A percentile compares a stretch with the other conserved stretches of the same genome.
Evolutionary conservation across 2,797 vertebrate genomes (phyloP).

Genomic region (Pantherophis vulpinus): DNA sequence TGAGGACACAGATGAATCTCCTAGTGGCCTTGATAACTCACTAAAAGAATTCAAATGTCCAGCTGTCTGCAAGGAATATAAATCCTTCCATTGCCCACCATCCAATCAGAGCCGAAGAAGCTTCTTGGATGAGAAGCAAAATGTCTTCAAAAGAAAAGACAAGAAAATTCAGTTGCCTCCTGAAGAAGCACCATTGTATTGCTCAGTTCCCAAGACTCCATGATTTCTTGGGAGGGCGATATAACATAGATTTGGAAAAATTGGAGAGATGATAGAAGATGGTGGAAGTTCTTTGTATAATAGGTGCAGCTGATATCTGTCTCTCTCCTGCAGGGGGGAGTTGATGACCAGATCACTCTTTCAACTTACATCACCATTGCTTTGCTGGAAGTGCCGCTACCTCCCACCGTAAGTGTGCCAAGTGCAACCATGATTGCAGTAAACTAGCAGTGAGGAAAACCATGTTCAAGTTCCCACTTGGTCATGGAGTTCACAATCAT

Average conservation of each 20-base stretch:
- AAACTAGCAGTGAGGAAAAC: background rate
- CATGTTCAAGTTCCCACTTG: background rate
- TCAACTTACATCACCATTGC: slow-evolving; percentile 66
- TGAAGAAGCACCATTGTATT: background rate
- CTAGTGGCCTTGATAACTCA: too few species aligned
- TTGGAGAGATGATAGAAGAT: background rate
- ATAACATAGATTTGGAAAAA: background rate
- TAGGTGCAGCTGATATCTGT: background rate
- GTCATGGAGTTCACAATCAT: background rate
- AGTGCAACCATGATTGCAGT: background rate
- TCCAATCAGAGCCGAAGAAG: too few species aligned
- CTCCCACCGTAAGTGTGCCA: slow-evolving; percentile 52
- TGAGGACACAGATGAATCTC: too few species aligned
- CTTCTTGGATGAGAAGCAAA: too few species aligned
- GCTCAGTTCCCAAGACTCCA: background rate
- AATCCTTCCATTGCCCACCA: too few species aligned
- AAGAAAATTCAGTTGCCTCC: too few species aligned
- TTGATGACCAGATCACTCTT: slow-evolving; percentile 60
- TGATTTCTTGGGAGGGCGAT: background rate
- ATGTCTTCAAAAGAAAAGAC: too few species aligned
- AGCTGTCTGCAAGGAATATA: too few species aligned
- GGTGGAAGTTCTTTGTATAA: background rate
- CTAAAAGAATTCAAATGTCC: too few species aligned
- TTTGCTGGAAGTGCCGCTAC: slow-evolving; percentile 66
- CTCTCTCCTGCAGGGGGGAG: slow-evolving; percentile 61